These are phyloP conservation scores for Nothobranchius furzeri DNA, from an alignment of 2,113 vertebrate genomes.

Conservation along the genomic window DNA sequence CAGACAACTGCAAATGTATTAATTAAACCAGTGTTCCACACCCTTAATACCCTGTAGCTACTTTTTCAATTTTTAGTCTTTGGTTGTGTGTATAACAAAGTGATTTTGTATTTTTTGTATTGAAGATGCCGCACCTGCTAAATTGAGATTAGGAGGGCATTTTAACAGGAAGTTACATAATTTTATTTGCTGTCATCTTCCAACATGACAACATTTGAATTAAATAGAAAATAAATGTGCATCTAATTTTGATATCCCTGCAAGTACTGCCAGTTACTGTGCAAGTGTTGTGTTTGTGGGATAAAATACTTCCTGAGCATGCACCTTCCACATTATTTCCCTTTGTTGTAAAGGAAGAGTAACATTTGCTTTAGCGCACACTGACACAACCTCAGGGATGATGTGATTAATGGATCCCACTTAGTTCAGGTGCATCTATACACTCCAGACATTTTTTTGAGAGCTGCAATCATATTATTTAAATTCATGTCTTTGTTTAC, in stretches of 20 bases:
- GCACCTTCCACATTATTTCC: conserved; percentile 53
- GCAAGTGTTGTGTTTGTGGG: conserved; percentile 21
- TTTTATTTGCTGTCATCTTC: conserved; percentile 20
- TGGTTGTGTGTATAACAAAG: too few species aligned
- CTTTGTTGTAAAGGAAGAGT: conserved; percentile 55
- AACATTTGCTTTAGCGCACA: conserved; percentile 61
- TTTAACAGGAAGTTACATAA: conserved; percentile 29
- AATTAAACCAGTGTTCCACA: too few species aligned
- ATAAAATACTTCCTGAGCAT: conserved; percentile 47
- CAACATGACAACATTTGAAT: background rate
- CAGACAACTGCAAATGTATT: too few species aligned
- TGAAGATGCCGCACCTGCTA: too few species aligned
- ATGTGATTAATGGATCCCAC: conserved; percentile 65
- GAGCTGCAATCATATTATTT: conserved; percentile 50
- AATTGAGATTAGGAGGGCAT: background rate
- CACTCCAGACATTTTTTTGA: conserved; percentile 46
- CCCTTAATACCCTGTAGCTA: too few species aligned
- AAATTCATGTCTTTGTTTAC: conserved; percentile 56
- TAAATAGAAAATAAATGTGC: background rate
- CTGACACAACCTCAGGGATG: conserved; percentile 41
- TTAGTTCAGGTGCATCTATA: conserved; percentile 49
- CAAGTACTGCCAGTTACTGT: conserved; percentile 11
- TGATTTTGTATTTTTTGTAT: too few species aligned
- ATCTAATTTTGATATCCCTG: conserved; percentile 3
- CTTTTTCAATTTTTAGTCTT: too few species aligned